Evolutionary conservation across 1,140 invertebrate species (phyloP).

Genomic region (Leptoteleia sp.): DNA sequence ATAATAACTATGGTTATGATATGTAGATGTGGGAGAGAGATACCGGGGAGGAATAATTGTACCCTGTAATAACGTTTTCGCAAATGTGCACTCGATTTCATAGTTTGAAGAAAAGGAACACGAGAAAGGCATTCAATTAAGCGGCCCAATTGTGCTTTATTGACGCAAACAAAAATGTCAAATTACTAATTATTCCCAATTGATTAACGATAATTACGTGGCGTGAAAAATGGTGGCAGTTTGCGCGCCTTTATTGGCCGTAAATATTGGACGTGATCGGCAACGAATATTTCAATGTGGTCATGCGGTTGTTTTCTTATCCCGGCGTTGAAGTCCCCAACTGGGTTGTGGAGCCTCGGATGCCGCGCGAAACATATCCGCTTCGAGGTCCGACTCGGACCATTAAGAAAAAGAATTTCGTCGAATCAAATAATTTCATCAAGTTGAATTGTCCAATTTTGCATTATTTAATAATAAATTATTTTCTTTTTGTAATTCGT

Average conservation of each 20-base stretch:
- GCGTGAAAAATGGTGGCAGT: not conserved
- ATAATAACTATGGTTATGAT: constrained; percentile 37
- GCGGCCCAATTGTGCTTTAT: constrained; percentile 1
- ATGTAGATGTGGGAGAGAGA: not conserved
- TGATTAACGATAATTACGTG: constrained; percentile 6
- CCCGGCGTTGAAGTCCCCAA: constrained; percentile 40
- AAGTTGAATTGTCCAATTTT: too few species aligned
- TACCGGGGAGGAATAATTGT: constrained; percentile 12
- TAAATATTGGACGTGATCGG: constrained; percentile 4
- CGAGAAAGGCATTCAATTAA: constrained; percentile 2
- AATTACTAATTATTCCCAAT: constrained; percentile 1
- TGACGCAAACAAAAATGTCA: not conserved
- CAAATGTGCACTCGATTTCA: constrained; percentile 4
- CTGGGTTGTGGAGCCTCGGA: not conserved
- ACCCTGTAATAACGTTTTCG: constrained; percentile 6
- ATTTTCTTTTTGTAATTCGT: too few species aligned
- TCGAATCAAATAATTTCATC: too few species aligned
- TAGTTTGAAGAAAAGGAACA: constrained; percentile 5
- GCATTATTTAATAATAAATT: too few species aligned
- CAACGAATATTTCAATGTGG: constrained; percentile 14
- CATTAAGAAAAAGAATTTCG: too few species aligned
- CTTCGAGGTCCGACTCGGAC: not conserved
- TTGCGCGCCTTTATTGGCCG: not conserved
- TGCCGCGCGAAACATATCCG: not conserved
- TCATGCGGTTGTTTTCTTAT: constrained; percentile 4